Evolutionary conservation across 1,140 invertebrate genomes (phyloP).

Genomic region (Ceratosolen solmsi): DNA sequence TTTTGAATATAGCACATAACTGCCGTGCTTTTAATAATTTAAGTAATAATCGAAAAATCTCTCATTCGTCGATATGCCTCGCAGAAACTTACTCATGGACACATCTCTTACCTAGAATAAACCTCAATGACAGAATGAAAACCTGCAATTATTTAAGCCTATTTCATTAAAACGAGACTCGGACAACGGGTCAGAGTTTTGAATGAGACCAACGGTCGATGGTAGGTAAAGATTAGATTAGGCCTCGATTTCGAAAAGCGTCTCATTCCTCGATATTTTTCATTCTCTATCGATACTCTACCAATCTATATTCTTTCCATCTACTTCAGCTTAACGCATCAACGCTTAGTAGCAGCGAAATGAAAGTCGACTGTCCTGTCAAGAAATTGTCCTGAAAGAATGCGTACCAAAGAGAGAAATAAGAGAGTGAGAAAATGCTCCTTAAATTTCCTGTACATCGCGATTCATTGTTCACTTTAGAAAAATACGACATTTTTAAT

Average conservation of each 20-base stretch:
- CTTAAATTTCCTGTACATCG: too few species aligned
- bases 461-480: too few species aligned
- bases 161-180: slow-evolving; percentile 34
- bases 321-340: slow-evolving; percentile 48
- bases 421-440: neutral
- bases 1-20: too few species aligned
- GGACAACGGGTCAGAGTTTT: neutral
- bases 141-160: slow-evolving; percentile 34
- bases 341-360: neutral
- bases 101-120: too few species aligned
- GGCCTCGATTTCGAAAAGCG: slow-evolving; percentile 15
- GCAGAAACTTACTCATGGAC: neutral
- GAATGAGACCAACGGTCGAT: neutral
- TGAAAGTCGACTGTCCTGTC: slow-evolving; percentile 24
- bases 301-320: slow-evolving; percentile 18
- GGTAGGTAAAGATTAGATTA: slow-evolving; percentile 2
- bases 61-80: too few species aligned
- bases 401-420: neutral
- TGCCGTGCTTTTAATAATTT: too few species aligned
- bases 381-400: slow-evolving; percentile 27
- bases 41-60: too few species aligned
- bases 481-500: too few species aligned
- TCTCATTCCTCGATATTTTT: slow-evolving; percentile 3
- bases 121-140: too few species aligned
- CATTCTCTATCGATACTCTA: neutral